These are phyloP conservation scores for Bergia sp. DNA, from an alignment of 92 coral and sea anemone genomes.

Conservation along the genomic window DNA sequence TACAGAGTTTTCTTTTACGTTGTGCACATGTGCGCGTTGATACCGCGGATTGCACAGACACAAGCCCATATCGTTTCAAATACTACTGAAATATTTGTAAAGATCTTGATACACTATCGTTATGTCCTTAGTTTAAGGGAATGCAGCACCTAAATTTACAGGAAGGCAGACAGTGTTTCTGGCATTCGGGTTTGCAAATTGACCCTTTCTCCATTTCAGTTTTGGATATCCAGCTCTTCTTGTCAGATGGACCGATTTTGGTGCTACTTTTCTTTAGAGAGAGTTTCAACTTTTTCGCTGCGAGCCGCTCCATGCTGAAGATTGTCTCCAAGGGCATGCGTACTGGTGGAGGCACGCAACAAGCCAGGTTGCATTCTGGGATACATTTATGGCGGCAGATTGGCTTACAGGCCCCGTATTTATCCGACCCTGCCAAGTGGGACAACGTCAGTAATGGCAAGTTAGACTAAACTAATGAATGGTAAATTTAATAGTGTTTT, in stretches of 20 bases:
- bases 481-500: too few relatives aligned
- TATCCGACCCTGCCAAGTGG: slow-evolving; percentile 60
- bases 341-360: slow-evolving; percentile 85
- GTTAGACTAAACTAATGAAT: too few relatives aligned
- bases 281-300: slow-evolving; percentile 29
- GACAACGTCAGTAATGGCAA: not conserved
- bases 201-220: slow-evolving; percentile 60
- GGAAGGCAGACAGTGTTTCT: slow-evolving; percentile 74
- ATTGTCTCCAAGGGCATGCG: slow-evolving; percentile 64
- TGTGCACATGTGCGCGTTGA: too few relatives aligned
- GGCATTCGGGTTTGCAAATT: slow-evolving; percentile 69
- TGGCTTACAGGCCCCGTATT: slow-evolving; percentile 67
- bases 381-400: slow-evolving; percentile 88
- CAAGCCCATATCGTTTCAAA: too few relatives aligned
- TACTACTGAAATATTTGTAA: too few relatives aligned
- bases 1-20: too few relatives aligned
- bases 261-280: slow-evolving; percentile 22
- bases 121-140: slow-evolving; percentile 43
- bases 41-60: too few relatives aligned
- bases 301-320: slow-evolving; percentile 56
- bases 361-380: slow-evolving; percentile 87
- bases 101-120: not conserved
- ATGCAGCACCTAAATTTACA: slow-evolving; percentile 95
- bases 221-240: slow-evolving; percentile 40
- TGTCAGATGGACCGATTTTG: slow-evolving; percentile 27